These are phyloP conservation scores for Scaptodrosophila latifasciaeformis DNA, from an alignment of 2,888 invertebrate species.

Conservation along the genomic window DNA sequence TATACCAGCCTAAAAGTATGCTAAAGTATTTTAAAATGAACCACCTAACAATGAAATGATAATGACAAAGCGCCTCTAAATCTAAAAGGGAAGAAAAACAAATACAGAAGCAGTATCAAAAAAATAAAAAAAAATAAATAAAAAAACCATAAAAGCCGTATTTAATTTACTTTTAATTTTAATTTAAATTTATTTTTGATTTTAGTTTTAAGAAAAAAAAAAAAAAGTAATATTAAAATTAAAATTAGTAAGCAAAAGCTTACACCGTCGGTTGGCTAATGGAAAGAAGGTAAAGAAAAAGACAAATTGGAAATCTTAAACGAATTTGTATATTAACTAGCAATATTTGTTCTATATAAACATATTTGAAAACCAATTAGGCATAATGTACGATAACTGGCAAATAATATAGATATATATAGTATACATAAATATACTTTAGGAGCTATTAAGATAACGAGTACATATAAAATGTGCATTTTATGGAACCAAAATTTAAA, in stretches of 20 bases:
- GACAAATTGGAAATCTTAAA: conserved; percentile 56
- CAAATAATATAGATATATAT: conserved; percentile 23
- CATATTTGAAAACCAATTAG: conserved; percentile 27
- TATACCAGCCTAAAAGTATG: conserved; percentile 6
- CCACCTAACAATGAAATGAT: neutral
- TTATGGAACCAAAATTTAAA: conserved; percentile 31
- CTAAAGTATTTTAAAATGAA: conserved; percentile 27
- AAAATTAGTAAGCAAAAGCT: neutral
- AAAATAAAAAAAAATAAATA: conserved; percentile 10
- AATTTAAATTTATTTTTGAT: conserved; percentile 22
- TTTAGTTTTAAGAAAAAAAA: conserved; percentile 18
- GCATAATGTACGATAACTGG: conserved; percentile 15
- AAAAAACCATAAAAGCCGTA: conserved; percentile 14
- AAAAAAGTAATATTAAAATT: conserved; percentile 8
- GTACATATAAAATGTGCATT: conserved; percentile 30
- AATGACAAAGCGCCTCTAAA: neutral
- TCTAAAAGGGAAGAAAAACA: conserved; percentile 25
- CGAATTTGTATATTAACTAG: conserved; percentile 68
- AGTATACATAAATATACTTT: conserved; percentile 22
- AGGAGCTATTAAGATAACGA: conserved; percentile 2
- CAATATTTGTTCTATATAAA: conserved; percentile 66
- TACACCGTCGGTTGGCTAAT: conserved; percentile 47
- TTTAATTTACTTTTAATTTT: conserved; percentile 22
- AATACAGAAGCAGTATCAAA: conserved; percentile 10
- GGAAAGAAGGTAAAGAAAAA: conserved; percentile 15